Evolutionary conservation across 1,140 invertebrate genomes (phyloP), one percentile per base, ranked within the genome.

Genomic region (Tetraneura akinire): DNA sequence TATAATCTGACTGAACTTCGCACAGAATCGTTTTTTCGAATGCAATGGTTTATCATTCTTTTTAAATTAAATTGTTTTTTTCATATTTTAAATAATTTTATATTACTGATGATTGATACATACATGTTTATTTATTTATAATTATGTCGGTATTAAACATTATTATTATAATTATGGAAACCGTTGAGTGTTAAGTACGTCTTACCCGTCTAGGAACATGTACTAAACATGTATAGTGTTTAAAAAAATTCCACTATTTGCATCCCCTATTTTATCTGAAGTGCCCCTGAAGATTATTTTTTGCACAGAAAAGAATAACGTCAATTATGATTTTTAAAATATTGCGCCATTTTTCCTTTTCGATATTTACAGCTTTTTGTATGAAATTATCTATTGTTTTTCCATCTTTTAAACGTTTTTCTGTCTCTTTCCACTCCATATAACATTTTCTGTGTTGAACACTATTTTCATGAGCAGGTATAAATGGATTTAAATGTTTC

Each of bases 331-430:
- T 66, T 66, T 66, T 66, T 37, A 66, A 42, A 37, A 66, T 66
- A 66, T 66, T 42, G n/a, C 62, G 6, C 32, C 62, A 66, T 66
- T 66, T 66, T 37, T 66, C 37, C 18, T 66, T 42, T 42, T 66
- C 18, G n/a, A n/a, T n/a, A 37, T 66, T 32, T 37, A 66, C 37
- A 42, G 37, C 8, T 66, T 66, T 66, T 66, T 66, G 21, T 23
- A 70, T 45, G 42, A 45, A 42, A 70, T 70, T 49, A 70, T 70
- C 42, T 45, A 70, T 70, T 45, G 66, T 70, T 47, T 70, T 70
- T 45, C 42, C 66, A 49, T 70, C 42, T 70, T 70, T 70, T 70
- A 70, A 70, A 21, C 66, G 66, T 70, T 70, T 70, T n/a, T 70
- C 66, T 45, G 14, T 37, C 11, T 47, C 45, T 45, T 70, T 45